Base-by-base conservation (phyloP, 2,888 invertebrate genomes). In the Conistra vaccinii region DNA sequence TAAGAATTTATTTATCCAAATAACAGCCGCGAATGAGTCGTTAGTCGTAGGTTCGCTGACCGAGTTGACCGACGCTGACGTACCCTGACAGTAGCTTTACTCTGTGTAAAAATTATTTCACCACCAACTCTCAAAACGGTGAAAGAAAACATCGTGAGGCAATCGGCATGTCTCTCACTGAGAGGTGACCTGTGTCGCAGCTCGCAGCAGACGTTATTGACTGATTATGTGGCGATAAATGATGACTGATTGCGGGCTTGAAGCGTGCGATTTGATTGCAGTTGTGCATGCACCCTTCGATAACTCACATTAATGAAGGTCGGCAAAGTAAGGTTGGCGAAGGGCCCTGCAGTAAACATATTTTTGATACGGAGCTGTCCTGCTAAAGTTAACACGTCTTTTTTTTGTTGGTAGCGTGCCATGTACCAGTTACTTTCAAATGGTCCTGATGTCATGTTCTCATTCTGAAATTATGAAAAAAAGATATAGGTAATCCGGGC, bases 381-480 rank as follows among this genome's bases (percentile, higher is more conserved):
- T 1, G 91, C 82, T 1, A 96, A 85, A 5, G 94, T 81, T 1
- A 93, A 62, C 2, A 95, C 80, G 42, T 89, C 85, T 71, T 89
- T 93, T 48, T 90, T 89, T 67, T 93, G 93, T n/a, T 85, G 80
- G 0, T 83, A 35, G n/a, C 76, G 89, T 1, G 91, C 91, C 0
- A 70, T 69, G 91, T 93, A 95, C 96, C 96, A 96, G 60, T 90
- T 84, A 57, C 95, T 95, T 84, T 95, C 94, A 71, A 93, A 96
- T 0, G 95, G 93, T 0, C 96, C 96, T 0, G 87, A 81, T 29
- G 89, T 80, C 23, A 94, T 88, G 32, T 92, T 88, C 57, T 91
- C 87, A 63, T 91, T 93, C 96, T 96, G 82, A 62, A 89, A 88
- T 42, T 3, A 62, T 39, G 3, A 20, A 20, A 32, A 53, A 32